Evolutionary conservation across 2,888 invertebrate species (phyloP).

Genomic region (Lepidocyrtinus sp.): DNA sequence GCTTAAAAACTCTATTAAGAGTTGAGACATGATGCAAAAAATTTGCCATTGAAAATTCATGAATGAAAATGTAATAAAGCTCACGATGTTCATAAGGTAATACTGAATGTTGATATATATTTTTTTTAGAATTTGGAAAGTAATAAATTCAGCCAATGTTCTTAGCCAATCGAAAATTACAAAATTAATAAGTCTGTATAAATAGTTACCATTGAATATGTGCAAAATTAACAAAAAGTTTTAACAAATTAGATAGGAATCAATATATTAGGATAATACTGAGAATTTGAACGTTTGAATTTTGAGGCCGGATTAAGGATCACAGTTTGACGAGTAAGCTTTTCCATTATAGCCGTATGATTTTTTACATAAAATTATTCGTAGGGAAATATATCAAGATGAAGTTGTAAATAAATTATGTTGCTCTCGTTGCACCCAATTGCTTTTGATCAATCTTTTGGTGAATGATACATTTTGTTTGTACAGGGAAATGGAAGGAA

Average conservation of each 20-base stretch:
- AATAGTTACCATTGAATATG: background rate
- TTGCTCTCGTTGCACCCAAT: background rate
- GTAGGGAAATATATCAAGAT: background rate
- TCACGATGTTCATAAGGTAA: no score
- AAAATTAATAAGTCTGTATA: background rate
- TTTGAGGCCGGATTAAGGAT: constrained; percentile 44
- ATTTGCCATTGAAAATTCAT: background rate
- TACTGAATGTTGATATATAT: background rate
- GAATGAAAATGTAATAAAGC: no score
- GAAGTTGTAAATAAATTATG: background rate
- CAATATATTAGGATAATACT: background rate
- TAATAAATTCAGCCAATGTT: background rate
- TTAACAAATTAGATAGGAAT: background rate
- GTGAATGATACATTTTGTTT: background rate
- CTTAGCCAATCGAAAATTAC: background rate
- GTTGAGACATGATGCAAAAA: background rate
- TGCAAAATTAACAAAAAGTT: background rate
- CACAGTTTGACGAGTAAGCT: constrained; percentile 54
- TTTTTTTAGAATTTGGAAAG: background rate
- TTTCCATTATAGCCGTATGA: no score
- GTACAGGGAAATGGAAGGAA: background rate
- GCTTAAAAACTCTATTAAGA: background rate
- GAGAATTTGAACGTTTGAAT: constrained; percentile 13
- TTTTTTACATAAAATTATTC: background rate
- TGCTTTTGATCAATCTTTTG: background rate